phyloP scores from a whole-genome alignment of 2,888 invertebrate species.

The Eurytoma californica region DNA sequence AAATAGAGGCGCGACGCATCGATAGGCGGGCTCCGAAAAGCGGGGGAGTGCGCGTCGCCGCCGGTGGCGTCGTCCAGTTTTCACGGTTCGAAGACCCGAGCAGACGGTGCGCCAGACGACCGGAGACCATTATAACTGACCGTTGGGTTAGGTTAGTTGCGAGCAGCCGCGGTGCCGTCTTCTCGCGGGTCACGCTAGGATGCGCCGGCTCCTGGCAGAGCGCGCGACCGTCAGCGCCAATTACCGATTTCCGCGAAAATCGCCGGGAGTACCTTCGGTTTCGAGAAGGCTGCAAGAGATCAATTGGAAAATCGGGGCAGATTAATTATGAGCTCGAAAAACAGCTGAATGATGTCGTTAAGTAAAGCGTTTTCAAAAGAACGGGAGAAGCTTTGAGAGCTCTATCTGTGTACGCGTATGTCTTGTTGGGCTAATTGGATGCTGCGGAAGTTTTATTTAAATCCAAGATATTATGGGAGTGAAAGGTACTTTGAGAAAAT shows the following conservation, averaged over 20 bases:
- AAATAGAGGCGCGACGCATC: conserved; percentile 51
- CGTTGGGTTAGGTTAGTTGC: conserved; percentile 53
- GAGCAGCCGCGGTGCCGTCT: conserved; percentile 20
- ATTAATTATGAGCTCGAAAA: neutral
- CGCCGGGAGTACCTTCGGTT: neutral
- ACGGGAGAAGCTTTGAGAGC: neutral
- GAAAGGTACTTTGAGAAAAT: no score
- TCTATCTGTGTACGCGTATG: no score
- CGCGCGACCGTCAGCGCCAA: conserved; percentile 30
- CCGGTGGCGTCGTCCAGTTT: conserved; percentile 54
- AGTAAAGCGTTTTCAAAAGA: neutral
- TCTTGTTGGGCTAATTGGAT: neutral
- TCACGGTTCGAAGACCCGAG: conserved; percentile 62
- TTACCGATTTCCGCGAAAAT: conserved; percentile 14
- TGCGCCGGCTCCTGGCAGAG: conserved; percentile 33
- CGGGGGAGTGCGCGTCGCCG: neutral
- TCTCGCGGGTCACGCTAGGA: conserved; percentile 50
- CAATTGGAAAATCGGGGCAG: neutral
- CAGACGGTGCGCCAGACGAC: conserved; percentile 62
- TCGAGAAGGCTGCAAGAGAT: neutral
- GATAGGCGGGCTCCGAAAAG: conserved; percentile 29
- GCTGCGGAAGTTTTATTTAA: no score
- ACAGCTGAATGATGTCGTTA: neutral
- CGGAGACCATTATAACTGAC: conserved; percentile 62
- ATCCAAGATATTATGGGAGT: no score